phyloP scores from a whole-genome alignment of 2,888 invertebrate genomes.

The Plutella xylostella region DNA sequence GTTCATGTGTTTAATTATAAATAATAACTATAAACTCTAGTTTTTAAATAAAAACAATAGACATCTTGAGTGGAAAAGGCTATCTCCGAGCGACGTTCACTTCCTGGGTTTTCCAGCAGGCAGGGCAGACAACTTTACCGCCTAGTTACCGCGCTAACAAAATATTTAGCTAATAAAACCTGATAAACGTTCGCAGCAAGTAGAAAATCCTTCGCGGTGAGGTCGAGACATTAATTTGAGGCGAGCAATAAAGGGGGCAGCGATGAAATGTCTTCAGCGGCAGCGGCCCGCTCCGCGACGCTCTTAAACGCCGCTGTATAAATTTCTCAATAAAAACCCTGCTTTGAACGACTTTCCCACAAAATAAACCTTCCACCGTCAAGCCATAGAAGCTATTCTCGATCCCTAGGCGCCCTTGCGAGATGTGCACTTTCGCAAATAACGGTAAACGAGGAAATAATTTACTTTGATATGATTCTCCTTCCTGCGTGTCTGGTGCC shows the following conservation, averaged over 20 bases:
- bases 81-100: too few relatives aligned
- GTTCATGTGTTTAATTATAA: too few relatives aligned
- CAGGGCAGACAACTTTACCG: not conserved
- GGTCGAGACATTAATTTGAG: slow-evolving; percentile 65
- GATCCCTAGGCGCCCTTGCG: slow-evolving; percentile 23
- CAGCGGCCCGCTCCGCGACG: slow-evolving; percentile 33
- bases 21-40: too few relatives aligned
- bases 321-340: slow-evolving; percentile 56
- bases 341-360: slow-evolving; percentile 23
- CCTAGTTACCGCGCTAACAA: slow-evolving; percentile 21
- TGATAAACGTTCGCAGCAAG: slow-evolving; percentile 55
- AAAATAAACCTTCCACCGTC: slow-evolving; percentile 40
- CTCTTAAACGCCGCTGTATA: slow-evolving; percentile 55
- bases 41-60: too few relatives aligned
- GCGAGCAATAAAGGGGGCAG: slow-evolving; percentile 63
- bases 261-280: slow-evolving; percentile 47
- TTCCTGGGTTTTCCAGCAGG: too few relatives aligned
- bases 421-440: slow-evolving; percentile 51
- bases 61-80: too few relatives aligned
- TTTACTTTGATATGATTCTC: slow-evolving; percentile 60
- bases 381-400: slow-evolving; percentile 30
- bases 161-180: slow-evolving; percentile 42
- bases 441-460: slow-evolving; percentile 54
- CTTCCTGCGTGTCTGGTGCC: slow-evolving; percentile 29
- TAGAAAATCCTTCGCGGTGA: slow-evolving; percentile 49